phyloP scores from a whole-genome alignment of 1,140 invertebrate species.

The Chionoecetes opilio region DNA sequence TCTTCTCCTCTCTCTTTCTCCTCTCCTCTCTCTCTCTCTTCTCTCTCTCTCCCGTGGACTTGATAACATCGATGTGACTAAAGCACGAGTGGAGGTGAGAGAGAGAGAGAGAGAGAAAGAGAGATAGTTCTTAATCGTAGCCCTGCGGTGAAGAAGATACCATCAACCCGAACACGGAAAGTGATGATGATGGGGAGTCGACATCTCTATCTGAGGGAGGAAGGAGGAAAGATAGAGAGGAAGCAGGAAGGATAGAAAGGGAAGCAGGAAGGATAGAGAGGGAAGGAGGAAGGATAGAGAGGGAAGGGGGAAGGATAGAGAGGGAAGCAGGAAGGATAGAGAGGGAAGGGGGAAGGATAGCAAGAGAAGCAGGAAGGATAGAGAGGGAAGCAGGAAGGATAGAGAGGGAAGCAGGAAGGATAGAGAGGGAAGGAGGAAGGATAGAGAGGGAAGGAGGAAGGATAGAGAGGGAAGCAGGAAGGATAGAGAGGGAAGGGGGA shows the following conservation, averaged over 20 bases:
- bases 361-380: neutral
- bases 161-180: neutral
- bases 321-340: neutral
- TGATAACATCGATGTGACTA: neutral
- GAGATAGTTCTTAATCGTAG: neutral
- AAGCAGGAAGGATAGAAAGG: too few relatives aligned
- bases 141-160: neutral
- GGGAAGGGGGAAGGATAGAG: too few relatives aligned
- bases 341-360: neutral
- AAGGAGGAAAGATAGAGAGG: neutral
- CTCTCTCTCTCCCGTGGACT: neutral
- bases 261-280: too few relatives aligned
- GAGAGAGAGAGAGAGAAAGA: constrained; percentile 17
- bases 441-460: neutral
- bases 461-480: neutral
- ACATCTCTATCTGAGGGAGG: neutral
- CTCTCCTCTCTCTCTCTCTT: too few relatives aligned
- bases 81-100: neutral
- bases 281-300: too few relatives aligned
- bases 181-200: neutral
- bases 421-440: neutral
- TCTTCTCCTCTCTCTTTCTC: too few relatives aligned
- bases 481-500: too few relatives aligned
- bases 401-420: neutral
- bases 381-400: neutral